A percentile compares a stretch with the other conserved stretches of the same genome.
Conservation (phyloP, 2,797 vertebrate species). For the Tapirus indicus region DNA sequence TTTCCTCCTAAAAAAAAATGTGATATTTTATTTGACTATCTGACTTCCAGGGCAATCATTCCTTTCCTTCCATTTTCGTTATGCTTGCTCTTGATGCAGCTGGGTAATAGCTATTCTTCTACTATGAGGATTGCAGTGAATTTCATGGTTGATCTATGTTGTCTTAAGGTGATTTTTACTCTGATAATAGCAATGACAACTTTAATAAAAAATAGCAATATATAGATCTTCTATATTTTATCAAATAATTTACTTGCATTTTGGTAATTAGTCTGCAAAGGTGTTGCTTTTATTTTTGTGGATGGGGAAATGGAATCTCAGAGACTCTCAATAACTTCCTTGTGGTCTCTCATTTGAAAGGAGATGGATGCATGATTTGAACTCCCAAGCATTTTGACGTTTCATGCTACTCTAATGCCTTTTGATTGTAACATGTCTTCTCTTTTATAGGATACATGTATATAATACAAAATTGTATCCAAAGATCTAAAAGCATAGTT, state of each 20-base stretch:
- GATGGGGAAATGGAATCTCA: neutral
- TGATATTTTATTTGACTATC: neutral
- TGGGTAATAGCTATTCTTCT: neutral
- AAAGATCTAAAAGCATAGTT: conserved; percentile 1
- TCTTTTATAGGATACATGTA: neutral
- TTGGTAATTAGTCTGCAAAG: conserved; percentile 18
- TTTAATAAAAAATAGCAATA: conserved; percentile 32
- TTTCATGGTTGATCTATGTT: neutral
- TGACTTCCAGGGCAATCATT: neutral
- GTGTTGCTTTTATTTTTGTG: conserved; percentile 55
- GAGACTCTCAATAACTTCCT: neutral
- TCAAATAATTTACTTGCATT: neutral
- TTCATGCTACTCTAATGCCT: neutral
- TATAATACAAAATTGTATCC: neutral
- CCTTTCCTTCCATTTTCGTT: neutral
- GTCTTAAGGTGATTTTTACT: conserved; percentile 30
- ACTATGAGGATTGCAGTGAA: neutral
- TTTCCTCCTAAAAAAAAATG: neutral
- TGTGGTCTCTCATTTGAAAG: neutral
- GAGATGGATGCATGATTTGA: neutral
- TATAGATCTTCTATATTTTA: conserved; percentile 27
- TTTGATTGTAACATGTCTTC: neutral
- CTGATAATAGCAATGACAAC: conserved; percentile 7
- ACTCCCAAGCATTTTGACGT: conserved; percentile 28
- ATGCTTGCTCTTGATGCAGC: neutral